Evolutionary conservation across 1,140 invertebrate genomes (phyloP).

Genomic region (Drosophila melanogaster): DNA sequence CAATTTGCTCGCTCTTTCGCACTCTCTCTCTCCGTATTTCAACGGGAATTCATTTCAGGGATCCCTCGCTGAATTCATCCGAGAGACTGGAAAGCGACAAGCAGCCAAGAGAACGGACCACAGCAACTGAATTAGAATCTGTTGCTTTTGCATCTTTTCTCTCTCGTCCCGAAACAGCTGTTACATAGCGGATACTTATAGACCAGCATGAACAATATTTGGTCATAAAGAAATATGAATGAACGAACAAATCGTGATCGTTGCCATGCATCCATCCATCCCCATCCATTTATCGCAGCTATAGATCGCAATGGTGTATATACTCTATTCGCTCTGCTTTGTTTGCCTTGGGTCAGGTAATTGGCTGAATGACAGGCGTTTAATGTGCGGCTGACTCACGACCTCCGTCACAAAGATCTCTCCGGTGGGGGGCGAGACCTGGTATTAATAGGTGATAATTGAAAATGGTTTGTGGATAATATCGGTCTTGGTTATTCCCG

Average conservation of each 20-base stretch:
- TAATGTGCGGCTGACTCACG: conserved; percentile 61
- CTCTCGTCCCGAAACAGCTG: conserved; percentile 27
- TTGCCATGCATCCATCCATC: conserved; percentile 52
- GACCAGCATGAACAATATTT: conserved; percentile 55
- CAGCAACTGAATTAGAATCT: conserved; percentile 5
- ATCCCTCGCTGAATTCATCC: conserved; percentile 69
- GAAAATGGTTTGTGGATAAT: conserved; percentile 10
- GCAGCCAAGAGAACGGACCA: not conserved
- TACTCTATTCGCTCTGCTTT: conserved; percentile 32
- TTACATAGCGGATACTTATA: conserved; percentile 26
- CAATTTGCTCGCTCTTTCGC: conserved; percentile 24
- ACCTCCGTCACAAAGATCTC: not conserved
- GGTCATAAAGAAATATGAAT: conserved; percentile 67
- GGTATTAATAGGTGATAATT: conserved; percentile 34
- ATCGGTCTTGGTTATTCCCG: conserved; percentile 8
- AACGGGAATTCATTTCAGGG: conserved; percentile 50
- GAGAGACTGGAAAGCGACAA: conserved; percentile 61
- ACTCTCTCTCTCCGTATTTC: not conserved
- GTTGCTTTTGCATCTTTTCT: conserved; percentile 6
- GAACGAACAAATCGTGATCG: conserved; percentile 15
- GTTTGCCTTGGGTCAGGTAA: conserved; percentile 61
- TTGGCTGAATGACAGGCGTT: conserved; percentile 68
- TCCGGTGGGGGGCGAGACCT: conserved; percentile 1
- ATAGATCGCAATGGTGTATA: conserved; percentile 14
- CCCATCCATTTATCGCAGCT: conserved; percentile 45